Base-by-base conservation (phyloP, 2,888 invertebrate genomes). In the Acholoe squamosa region DNA sequence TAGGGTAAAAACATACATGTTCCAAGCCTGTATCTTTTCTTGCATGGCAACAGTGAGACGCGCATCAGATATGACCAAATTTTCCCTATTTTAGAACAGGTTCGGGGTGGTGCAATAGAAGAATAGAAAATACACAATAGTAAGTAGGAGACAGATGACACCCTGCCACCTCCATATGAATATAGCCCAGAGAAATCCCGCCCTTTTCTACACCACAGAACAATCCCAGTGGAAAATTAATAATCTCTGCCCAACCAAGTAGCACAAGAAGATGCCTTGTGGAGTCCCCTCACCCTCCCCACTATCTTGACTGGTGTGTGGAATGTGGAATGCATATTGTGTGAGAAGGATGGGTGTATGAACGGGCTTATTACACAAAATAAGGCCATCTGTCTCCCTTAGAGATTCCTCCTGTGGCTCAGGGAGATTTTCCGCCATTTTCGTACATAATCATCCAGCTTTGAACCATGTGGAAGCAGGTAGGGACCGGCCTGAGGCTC, bases 211-310 rank as follows among this genome's bases (percentile, higher is more conserved):
- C 80, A 43, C 80, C 80, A 33, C 43, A 34, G 22, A 80, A 80
- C 80, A 80, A 80, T n/a, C 80, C 80, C 34, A 80, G 34, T 34
- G 80, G 80, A 80, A 80, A 80, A 80, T 80, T 33, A 33, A 80
- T 80, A 80, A 80, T 80, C 34, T 80, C 33, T 80, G n/a, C n/a
- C n/a, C 33, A 34, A 34, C 14, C 14, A 34, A 34, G 19, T 19
- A 43, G 3, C 33, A 80, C 80, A 80, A 80, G 34, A 80, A 14
- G 80, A 80, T 80, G 33, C 80, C 34, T 80, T 80, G 80, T 80
- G 16, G 25, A 25, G n/a, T 22, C 33, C 31, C 80, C 80, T 80
- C 80, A 80, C 80, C 43, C 28, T 1, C 28, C 71, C 71, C 61
- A n/a, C 61, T 61, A n/a, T 19, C 5, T 61, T 28, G 28, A 5